Percentiles rank a stretch among this genome's conserved stretches.
Evolutionary conservation across 2,888 invertebrate species (phyloP).

Genomic region (Lissocephala sabroskyi): DNA sequence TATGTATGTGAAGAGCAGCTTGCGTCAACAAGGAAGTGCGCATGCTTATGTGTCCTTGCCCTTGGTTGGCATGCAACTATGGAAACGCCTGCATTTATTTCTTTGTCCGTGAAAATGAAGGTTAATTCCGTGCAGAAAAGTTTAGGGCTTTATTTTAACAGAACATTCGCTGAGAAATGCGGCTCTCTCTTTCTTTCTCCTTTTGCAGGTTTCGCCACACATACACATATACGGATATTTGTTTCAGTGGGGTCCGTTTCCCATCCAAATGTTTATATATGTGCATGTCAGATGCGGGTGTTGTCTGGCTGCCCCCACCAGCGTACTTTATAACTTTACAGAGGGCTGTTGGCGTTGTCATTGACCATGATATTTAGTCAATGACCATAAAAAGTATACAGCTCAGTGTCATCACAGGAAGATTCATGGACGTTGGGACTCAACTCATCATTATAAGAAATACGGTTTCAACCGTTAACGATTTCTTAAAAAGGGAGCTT

Average conservation of each 20-base stretch:
- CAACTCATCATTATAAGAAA: too few relatives aligned
- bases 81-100: conserved; percentile 20
- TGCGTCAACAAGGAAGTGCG: conserved; percentile 60
- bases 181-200: conserved; percentile 8
- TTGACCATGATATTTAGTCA: conserved; percentile 53
- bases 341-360: conserved; percentile 24
- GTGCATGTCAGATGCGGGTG: conserved; percentile 36
- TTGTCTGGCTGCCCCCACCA: conserved; percentile 50
- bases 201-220: background rate
- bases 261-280: background rate
- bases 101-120: conserved; percentile 34
- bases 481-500: too few relatives aligned
- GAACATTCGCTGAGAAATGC: conserved; percentile 46
- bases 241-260: too few relatives aligned
- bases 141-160: conserved; percentile 9
- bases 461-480: too few relatives aligned
- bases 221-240: too few relatives aligned
- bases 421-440: too few relatives aligned
- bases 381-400: too few relatives aligned
- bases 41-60: conserved; percentile 71
- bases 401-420: too few relatives aligned
- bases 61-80: conserved; percentile 61
- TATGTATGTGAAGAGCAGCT: conserved; percentile 22
- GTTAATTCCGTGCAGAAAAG: conserved; percentile 53
- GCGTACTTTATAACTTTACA: conserved; percentile 22